Base-by-base conservation (phyloP, 1,140 invertebrate species). In the Trachymyrmex septentrionalis region DNA sequence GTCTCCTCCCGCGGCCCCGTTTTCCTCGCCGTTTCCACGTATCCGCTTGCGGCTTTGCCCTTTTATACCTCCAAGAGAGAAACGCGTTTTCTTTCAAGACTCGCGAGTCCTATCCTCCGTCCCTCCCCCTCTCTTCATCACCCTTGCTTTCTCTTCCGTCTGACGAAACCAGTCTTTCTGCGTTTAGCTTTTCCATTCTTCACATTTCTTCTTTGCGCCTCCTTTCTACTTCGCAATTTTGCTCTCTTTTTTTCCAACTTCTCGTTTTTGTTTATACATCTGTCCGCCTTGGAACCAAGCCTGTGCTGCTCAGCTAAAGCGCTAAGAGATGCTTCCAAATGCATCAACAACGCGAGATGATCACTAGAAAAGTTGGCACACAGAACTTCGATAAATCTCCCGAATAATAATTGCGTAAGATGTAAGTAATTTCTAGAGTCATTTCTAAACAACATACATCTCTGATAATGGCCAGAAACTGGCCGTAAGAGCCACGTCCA, bases 11-110 rank as follows among this genome's bases (percentile, higher is more conserved):
- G 44, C 27, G 59, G 72, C 67, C 53, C 67, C 87, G 78, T 89
- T 87, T 89, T 77, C 87, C 64, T 71, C 82, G 48, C 66, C 71
- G 81, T 86, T 78, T 78, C n/a, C 53, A 66, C 72, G 71, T 63
- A 87, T 87, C 71, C 85, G 73, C 85, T 75, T 59, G 85, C 84
- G 61, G 72, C 69, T 84, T 57, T 50, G 69, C 48, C 61, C 80
- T 84, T 75, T 75, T 84, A 67, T 71, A 71, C 53, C n/a, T 84
- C 27, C 55, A 50, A 75, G 38, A 84, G 80, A 84, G 44, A 24
- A 78, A 78, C 86, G 77, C 85, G 85, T 89, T 86, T 87, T 84
- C 73, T 69, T 73, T 90, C 81, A 84, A 90, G 88, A 90, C 72
- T 44, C 88, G 87, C 30, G 53, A 76, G 53, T 71, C 24, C 48